A percentile compares a stretch with the other conserved stretches of the same genome.
Conservation (phyloP, 2,113 vertebrate species). For the Stomatorhinus ivindoensis region DNA sequence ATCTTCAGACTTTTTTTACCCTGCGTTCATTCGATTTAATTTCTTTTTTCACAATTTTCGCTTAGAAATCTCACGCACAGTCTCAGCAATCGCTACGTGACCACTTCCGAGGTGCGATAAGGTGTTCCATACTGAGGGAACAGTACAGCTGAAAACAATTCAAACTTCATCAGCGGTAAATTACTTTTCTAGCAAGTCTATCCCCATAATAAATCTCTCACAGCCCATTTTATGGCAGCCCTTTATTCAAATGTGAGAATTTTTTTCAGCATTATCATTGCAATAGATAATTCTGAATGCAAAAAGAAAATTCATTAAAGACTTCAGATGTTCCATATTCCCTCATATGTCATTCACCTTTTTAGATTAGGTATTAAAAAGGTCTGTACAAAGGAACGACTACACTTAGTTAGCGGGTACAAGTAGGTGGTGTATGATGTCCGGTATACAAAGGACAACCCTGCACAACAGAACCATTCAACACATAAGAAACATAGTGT, state of each 20-base stretch:
- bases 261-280: slow-evolving; percentile 42
- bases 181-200: slow-evolving; percentile 38
- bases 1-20: slow-evolving; percentile 42
- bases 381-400: slow-evolving; percentile 5
- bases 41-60: slow-evolving; percentile 20
- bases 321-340: slow-evolving; percentile 25
- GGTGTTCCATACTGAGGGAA: slow-evolving; percentile 34
- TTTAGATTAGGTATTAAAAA: not conserved
- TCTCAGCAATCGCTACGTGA: slow-evolving; percentile 37
- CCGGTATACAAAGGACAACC: not conserved
- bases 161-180: slow-evolving; percentile 41
- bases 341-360: slow-evolving; percentile 27
- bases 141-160: slow-evolving; percentile 28
- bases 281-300: slow-evolving; percentile 40
- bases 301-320: slow-evolving; percentile 31
- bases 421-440: not conserved
- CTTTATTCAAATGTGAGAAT: slow-evolving; percentile 33
- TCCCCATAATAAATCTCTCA: slow-evolving; percentile 42
- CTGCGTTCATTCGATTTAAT: slow-evolving; percentile 16
- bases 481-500: not conserved
- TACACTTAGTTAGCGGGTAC: not conserved
- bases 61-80: slow-evolving; percentile 33
- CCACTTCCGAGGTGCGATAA: slow-evolving; percentile 39
- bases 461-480: not conserved
- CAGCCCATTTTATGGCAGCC: slow-evolving; percentile 30